Percentiles rank a stretch among this genome's conserved stretches.
These are phyloP conservation scores for Sphenopsis melanotis DNA, from an alignment of 2,797 vertebrate genomes.

Conservation along the genomic window DNA sequence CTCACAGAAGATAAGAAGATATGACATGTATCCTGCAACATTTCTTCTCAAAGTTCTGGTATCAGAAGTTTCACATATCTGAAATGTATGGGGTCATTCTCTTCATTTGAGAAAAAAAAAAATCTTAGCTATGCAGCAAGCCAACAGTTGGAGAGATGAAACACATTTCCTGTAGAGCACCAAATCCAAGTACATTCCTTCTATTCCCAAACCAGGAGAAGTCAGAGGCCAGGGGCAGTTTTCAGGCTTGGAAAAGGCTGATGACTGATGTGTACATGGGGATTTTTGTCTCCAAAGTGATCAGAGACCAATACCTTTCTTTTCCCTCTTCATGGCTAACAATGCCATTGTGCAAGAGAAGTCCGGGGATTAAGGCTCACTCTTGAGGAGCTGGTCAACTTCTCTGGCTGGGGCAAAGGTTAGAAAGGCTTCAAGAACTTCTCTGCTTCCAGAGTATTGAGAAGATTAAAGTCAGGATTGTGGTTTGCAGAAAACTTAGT, in stretches of 20 bases:
- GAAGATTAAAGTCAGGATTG: not conserved
- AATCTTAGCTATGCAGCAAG: not conserved
- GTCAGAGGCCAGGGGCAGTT: not conserved
- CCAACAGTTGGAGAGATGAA: not conserved
- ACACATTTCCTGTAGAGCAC: not conserved
- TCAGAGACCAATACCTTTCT: not conserved
- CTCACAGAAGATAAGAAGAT: not conserved
- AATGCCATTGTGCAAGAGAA: not conserved
- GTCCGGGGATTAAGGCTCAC: not conserved
- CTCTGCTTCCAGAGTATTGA: not conserved
- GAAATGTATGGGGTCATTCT: not conserved
- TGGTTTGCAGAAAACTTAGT: not conserved
- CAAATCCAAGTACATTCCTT: slow-evolving; percentile 5
- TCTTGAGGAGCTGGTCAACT: not conserved
- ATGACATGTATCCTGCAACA: not conserved
- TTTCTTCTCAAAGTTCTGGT: not conserved
- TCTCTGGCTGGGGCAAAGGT: not conserved
- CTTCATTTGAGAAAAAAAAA: not conserved
- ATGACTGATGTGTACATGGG: not conserved
- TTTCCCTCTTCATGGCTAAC: not conserved
- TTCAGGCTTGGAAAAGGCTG: not conserved
- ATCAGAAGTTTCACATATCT: not conserved
- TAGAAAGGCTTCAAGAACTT: not conserved
- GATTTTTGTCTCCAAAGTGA: not conserved
- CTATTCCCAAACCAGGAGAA: not conserved